Evolutionary conservation across 2,888 invertebrate species (phyloP), one percentile per base, ranked within the genome.

Genomic region (Polylopha cassiicola): DNA sequence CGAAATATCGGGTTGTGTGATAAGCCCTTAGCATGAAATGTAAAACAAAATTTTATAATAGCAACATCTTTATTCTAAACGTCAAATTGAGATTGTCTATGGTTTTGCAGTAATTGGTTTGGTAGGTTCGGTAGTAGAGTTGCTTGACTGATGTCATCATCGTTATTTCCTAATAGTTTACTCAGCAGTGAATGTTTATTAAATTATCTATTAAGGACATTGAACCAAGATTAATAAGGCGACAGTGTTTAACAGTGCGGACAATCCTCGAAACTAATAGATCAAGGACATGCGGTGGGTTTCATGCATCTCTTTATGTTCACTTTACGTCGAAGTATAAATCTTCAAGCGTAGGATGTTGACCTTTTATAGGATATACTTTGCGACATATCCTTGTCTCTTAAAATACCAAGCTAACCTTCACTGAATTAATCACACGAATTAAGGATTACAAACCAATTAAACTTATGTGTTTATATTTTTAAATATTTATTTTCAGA

Each of bases 281-380:
- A 56, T 66, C 63, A 55, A 67, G 57, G 55, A 62, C 57, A 65
- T 55, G 61, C 54, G 64, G 73, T 73, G 64, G 39, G 67, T 65
- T 53, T 53, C 49, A 51, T 49, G 47, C 47, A 47, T 47, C 45
- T 48, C 41, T 36, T 41, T 41, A 41, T 41, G 26, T 26, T 36
- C 36, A 13, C 21, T 24, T 41, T 36, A 30, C 30, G n/a, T n/a
- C n/a, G 36, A 36, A 30, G 34, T 36, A 41, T 26, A 37, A 17
- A 41, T 41, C 61, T 69, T 69, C 56, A 61, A 74, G 81, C 76
- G 82, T 84, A 78, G 82, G 84, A 67, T 73, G 76, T 69, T 64
- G 62, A 65, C 60, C 61, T 67, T 60, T 58, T 59, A 46, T 50
- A 52, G 46, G 32, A 20, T 28, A 36, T 36, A 26, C 41, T 36